These are phyloP conservation scores for Pavo muticus DNA, from an alignment of 2,113 vertebrate genomes.

Conservation along the genomic window DNA sequence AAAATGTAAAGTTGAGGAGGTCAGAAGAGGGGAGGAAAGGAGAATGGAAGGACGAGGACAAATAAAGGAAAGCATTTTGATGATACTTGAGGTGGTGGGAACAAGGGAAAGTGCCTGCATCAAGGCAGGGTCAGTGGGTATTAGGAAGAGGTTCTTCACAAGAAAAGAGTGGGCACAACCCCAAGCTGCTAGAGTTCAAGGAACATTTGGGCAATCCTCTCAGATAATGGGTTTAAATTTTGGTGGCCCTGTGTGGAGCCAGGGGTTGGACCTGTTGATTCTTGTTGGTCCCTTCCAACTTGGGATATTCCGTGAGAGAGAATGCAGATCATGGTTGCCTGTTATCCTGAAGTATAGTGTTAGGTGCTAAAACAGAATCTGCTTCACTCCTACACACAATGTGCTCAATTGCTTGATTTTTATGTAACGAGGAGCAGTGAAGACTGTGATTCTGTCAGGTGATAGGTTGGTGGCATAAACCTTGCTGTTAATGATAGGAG, in stretches of 20 bases:
- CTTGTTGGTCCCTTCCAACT: not conserved
- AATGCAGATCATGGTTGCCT: not conserved
- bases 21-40: not conserved
- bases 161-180: not conserved
- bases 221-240: not conserved
- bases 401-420: constrained; percentile 24
- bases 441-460: not conserved
- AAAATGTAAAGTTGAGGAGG: not conserved
- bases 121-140: not conserved
- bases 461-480: not conserved
- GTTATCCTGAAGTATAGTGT: not conserved
- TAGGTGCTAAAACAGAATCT: constrained; percentile 22
- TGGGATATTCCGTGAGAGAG: not conserved
- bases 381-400: constrained; percentile 44
- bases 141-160: not conserved
- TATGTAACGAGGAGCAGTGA: not conserved
- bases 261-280: not conserved
- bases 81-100: not conserved
- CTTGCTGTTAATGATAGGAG: not conserved
- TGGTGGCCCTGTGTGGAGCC: not conserved
- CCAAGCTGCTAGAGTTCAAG: not conserved
- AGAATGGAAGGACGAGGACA: not conserved
- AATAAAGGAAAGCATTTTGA: not conserved
- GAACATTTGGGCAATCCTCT: not conserved
- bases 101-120: not conserved